Base-by-base conservation (phyloP, 2,888 invertebrate species). In the Erebia aethiops region DNA sequence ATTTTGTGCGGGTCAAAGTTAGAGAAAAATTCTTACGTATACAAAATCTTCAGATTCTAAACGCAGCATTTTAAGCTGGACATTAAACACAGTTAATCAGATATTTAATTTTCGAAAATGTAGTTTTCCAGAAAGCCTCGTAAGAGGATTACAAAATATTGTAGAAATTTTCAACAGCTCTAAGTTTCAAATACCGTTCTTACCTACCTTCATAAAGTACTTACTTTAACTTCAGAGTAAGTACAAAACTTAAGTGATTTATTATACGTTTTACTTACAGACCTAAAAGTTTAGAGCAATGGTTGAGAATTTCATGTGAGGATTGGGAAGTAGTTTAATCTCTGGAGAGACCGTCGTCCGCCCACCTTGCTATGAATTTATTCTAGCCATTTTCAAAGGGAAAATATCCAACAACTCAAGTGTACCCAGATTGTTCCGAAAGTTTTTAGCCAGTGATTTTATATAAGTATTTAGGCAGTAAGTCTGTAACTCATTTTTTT, bases 331-430 rank as follows among this genome's bases (percentile, higher is more conserved):
- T 43, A 43, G 65, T 65, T 65, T 52, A 65, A 65, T 65, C 65
- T 43, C 65, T 16, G 56, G 65, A 41, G 65, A 41, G 14, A 43
- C 43, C 13, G 61, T 18, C 13, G 43, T 11, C 43, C 46, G 43
- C 41, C 18, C 43, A 61, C 60, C 41, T 16, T 21, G 18, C 21
- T 49, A 60, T 41, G 49, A 61, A 67, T 60, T 60, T 61, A 61
- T 61, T 46, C 60, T 10, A 41, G 49, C 60, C 69, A 43, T 67
- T 71, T 63, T 62, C 58, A 58, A 67, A 69, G 58, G 61, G 66
- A 69, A 69, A 69, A 43, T 69, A 64, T 71, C 69, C 62, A 51
- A 18, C 11, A 46, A 16, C 16, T 61, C 46, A 16, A 18, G 60
- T 35, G 8, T 58, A 35, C 14, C 35, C 35, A 35, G 35, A 2